Percentiles rank a stretch among this genome's conserved stretches.
Evolutionary conservation across 1,140 invertebrate species (phyloP).

Genomic region (Bombus confusus): DNA sequence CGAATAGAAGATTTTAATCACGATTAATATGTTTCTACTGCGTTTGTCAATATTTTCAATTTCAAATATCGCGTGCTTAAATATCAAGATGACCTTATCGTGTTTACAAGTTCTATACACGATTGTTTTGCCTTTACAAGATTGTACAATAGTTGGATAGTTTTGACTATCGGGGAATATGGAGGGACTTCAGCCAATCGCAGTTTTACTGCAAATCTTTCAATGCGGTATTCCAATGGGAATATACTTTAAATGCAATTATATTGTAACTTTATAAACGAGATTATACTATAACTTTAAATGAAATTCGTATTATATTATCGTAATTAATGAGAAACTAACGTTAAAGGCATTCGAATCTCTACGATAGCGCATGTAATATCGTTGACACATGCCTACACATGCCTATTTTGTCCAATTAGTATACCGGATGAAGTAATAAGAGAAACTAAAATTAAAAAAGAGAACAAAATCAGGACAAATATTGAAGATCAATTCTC

Average conservation of each 20-base stretch:
- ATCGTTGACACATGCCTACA: neutral
- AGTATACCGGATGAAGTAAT: neutral
- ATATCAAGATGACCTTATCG: neutral
- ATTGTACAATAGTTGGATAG: neutral
- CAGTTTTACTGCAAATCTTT: conserved; percentile 44
- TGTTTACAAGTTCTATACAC: conserved; percentile 34
- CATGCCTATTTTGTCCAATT: neutral
- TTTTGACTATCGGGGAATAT: conserved; percentile 22
- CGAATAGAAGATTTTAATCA: neutral
- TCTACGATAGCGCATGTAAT: neutral
- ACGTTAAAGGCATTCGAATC: neutral
- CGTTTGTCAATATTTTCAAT: neutral
- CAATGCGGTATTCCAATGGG: conserved; percentile 43
- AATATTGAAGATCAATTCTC: conserved; percentile 22
- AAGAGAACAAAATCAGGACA: neutral
- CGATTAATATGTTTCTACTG: neutral
- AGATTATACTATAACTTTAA: neutral
- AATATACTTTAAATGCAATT: neutral
- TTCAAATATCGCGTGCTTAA: conserved; percentile 4
- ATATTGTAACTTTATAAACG: neutral
- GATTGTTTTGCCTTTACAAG: neutral
- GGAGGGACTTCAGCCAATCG: conserved; percentile 34
- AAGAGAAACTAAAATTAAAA: neutral
- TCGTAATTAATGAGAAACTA: neutral
- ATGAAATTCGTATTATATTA: neutral